Evolutionary conservation across 2,888 invertebrate genomes (phyloP).

Genomic region (Zaprionus obscuricornis): DNA sequence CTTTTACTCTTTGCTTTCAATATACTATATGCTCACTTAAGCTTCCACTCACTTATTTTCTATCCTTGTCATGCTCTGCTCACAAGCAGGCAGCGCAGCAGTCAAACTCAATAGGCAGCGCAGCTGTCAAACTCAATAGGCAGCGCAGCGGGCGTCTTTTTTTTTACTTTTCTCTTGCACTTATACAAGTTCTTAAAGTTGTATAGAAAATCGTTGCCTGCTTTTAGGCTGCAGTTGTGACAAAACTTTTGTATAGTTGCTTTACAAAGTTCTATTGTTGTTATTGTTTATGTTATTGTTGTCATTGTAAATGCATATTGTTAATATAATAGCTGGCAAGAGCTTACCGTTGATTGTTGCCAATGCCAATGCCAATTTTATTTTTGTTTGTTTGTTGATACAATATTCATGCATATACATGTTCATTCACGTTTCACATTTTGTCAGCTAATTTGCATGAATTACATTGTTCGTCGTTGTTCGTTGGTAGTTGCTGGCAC

Average conservation of each 20-base stretch:
- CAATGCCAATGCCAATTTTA: conserved; percentile 32
- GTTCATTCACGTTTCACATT: conserved; percentile 27
- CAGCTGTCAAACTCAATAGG: background rate
- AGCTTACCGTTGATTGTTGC: conserved; percentile 44
- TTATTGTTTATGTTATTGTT: background rate
- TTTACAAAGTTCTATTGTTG: conserved; percentile 22
- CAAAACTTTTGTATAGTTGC: no score
- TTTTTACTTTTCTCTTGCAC: conserved; percentile 31
- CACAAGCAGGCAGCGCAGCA: no score
- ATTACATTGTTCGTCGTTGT: no score
- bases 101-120: no score
- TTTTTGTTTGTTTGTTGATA: background rate
- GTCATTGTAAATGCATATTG: conserved; percentile 18
- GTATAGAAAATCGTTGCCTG: conserved; percentile 38
- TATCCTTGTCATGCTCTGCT: background rate
- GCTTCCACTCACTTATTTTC: background rate
- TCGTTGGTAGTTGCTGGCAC: conserved; percentile 13
- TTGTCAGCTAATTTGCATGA: conserved; percentile 71
- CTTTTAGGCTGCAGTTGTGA: conserved; percentile 56
- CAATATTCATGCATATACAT: background rate
- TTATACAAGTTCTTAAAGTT: conserved; percentile 23
- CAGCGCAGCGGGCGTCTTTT: no score
- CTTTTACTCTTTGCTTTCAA: conserved; percentile 7
- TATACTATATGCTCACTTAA: background rate
- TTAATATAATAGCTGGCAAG: conserved; percentile 46